Evolutionary conservation across 2,113 vertebrate genomes (phyloP).

Genomic region (Calyptomena viridis): DNA sequence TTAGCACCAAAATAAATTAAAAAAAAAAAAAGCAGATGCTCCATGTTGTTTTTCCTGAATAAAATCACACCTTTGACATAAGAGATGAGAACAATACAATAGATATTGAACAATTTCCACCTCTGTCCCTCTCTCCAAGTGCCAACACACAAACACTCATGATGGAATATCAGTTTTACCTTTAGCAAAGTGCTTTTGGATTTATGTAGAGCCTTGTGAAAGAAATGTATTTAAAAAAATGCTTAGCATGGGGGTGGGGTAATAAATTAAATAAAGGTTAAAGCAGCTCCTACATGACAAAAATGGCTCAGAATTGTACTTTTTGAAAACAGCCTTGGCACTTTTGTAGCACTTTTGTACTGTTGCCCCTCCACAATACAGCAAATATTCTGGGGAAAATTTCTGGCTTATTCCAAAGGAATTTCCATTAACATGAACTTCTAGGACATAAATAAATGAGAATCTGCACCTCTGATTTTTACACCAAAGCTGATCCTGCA

Average conservation of each 20-base stretch:
- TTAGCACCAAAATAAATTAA: neutral
- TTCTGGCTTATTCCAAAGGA: neutral
- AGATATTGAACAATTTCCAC: neutral
- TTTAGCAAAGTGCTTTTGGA: neutral
- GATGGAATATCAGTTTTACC: neutral
- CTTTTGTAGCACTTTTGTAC: neutral
- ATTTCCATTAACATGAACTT: neutral
- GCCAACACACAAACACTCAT: fast-evolving
- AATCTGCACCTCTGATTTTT: neutral
- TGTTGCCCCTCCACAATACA: neutral
- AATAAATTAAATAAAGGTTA: neutral
- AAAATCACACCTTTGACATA: neutral
- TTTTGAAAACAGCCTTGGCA: neutral
- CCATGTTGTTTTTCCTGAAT: neutral
- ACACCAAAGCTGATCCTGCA: neutral
- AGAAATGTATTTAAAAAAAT: neutral
- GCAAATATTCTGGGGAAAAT: neutral
- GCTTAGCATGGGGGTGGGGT: neutral
- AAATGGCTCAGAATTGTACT: neutral
- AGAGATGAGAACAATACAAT: neutral
- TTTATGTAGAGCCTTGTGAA: neutral
- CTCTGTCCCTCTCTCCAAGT: neutral
- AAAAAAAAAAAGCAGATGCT: neutral
- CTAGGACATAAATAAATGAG: neutral
- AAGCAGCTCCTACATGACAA: neutral